A percentile compares a stretch with the other conserved stretches of the same genome.
These are phyloP conservation scores for Diarsia dahlii DNA, from an alignment of 2,888 invertebrate genomes.

Conservation along the genomic window DNA sequence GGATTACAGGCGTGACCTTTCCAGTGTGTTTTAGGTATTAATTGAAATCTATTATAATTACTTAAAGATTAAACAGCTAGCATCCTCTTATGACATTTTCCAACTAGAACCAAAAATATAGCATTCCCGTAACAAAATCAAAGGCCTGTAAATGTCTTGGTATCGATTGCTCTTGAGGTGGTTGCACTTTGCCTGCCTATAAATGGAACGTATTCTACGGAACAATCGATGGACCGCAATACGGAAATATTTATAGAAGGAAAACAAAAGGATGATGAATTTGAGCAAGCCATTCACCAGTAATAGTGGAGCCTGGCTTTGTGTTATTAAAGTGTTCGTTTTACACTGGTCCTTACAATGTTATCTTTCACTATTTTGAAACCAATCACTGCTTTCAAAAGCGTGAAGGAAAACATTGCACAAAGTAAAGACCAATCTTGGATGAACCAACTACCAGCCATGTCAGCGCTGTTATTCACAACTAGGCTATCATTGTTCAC, in stretches of 20 bases:
- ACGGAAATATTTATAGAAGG: neutral
- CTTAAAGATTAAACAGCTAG: neutral
- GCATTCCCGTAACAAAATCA: neutral
- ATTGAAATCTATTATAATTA: too few relatives aligned
- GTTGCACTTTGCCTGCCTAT: conserved; percentile 10
- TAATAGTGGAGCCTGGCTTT: neutral
- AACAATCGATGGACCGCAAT: conserved; percentile 19
- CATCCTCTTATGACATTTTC: neutral
- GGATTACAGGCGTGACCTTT: too few relatives aligned
- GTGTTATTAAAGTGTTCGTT: neutral
- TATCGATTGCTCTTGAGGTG: conserved; percentile 17
- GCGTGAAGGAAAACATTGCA: neutral
- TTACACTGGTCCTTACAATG: neutral
- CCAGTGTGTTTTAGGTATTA: too few relatives aligned
- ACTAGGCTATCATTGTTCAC: neutral
- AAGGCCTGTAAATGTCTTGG: neutral
- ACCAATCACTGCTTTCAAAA: neutral
- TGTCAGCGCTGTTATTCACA: neutral
- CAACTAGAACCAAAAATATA: neutral
- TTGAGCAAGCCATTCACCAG: neutral
- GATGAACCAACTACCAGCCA: too few relatives aligned
- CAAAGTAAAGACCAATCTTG: neutral
- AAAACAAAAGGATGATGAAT: neutral
- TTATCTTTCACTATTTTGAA: neutral
- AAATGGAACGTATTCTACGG: conserved; percentile 14